Conservation (phyloP, 2,113 vertebrate species). For the Conger conger region DNA sequence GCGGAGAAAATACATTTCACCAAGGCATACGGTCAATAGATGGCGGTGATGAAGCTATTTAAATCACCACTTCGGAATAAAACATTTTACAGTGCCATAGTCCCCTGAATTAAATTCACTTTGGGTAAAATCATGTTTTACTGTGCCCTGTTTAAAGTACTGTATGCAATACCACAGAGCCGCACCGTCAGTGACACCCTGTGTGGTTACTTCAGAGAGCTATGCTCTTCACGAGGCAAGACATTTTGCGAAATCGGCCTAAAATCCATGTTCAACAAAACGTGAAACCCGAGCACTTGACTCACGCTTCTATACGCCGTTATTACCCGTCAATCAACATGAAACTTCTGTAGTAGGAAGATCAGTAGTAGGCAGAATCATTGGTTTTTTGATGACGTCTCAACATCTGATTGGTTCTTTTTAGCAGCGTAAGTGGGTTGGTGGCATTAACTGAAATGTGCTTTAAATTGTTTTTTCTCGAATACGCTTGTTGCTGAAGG, state of each 20-base stretch:
- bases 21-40: not conserved
- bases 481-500: not conserved
- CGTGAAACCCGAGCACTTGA: not conserved
- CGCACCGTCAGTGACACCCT: not conserved
- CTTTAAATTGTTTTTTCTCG: not conserved
- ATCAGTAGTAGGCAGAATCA: not conserved
- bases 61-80: not conserved
- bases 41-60: not conserved
- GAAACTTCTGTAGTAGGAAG: conserved; percentile 17
- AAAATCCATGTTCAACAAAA: not conserved
- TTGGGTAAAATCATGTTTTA: too few relatives aligned
- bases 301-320: not conserved
- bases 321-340: conserved; percentile 14
- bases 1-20: not conserved
- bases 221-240: not conserved
- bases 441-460: not conserved
- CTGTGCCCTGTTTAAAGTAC: not conserved
- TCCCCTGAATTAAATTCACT: too few relatives aligned
- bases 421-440: conserved; percentile 5
- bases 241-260: not conserved
- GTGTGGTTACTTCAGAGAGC: not conserved
- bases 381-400: not conserved
- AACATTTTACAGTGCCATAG: too few relatives aligned
- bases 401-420: conserved; percentile 30
- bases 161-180: not conserved